Conservation (phyloP, 2,888 invertebrate genomes). For the Itoplectis maculator region DNA sequence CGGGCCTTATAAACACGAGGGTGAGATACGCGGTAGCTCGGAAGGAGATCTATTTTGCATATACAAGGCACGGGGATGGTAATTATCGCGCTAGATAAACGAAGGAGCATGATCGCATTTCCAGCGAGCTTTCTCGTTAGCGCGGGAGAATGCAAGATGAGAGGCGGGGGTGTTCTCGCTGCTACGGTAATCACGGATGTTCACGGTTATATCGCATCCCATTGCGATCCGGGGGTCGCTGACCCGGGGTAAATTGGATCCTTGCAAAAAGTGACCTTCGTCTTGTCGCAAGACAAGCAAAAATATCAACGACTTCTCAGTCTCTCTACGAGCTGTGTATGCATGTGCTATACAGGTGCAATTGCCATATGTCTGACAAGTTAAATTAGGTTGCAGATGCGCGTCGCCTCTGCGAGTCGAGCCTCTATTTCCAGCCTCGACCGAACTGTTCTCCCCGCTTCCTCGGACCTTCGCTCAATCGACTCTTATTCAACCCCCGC, state of each 20-base stretch:
- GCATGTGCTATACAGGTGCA: conserved; percentile 20
- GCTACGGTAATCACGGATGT: conserved; percentile 44
- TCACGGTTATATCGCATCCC: not conserved
- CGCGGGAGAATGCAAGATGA: conserved; percentile 36
- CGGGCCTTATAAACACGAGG: conserved; percentile 17
- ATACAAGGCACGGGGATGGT: conserved; percentile 40
- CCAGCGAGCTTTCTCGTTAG: conserved; percentile 61
- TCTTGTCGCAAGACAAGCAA: not conserved
- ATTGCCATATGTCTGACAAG: conserved; percentile 10
- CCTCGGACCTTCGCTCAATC: conserved; percentile 37
- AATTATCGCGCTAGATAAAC: conserved; percentile 58
- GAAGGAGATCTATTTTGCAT: conserved; percentile 58
- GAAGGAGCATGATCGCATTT: conserved; percentile 55
- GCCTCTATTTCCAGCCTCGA: conserved; percentile 48
- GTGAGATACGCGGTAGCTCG: conserved; percentile 28
- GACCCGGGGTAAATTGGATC: conserved; percentile 47
- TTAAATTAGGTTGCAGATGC: conserved; percentile 56
- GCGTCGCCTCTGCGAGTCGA: conserved; percentile 34
- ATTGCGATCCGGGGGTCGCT: conserved; percentile 40
- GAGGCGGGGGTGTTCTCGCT: conserved; percentile 6
- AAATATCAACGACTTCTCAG: conserved; percentile 12
- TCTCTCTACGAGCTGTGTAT: not conserved
- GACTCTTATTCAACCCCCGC: conserved; percentile 53
- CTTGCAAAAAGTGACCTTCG: conserved; percentile 1
- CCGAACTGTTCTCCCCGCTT: conserved; percentile 34